Evolutionary conservation across 1,140 invertebrate species (phyloP), one percentile per base, ranked within the genome.

Genomic region (Zaprionus camerounensis): DNA sequence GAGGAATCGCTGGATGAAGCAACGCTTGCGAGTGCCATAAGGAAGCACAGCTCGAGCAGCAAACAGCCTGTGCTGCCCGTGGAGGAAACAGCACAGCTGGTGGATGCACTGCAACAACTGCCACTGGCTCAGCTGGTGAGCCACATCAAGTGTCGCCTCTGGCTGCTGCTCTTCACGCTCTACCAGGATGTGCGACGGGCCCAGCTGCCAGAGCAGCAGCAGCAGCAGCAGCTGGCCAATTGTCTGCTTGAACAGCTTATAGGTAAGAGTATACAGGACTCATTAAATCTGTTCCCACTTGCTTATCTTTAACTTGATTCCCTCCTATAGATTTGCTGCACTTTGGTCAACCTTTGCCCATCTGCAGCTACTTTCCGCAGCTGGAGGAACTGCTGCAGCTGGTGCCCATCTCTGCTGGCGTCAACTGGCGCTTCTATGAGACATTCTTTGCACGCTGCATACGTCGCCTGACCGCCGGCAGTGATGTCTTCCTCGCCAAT

Each of bases 381-480:
- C 17, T 88, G 1, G 15, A 53, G 22, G 56, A 79, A 3, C 53
- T 88, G 34, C 58, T 90, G 12, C n/a, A 38, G 5, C 22, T 71
- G 36, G 68, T 88, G 5, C 69, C 81, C 26, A 51, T 71, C 3
- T 26, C n/a, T 3, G n/a, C 1, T 17, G 31, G n/a, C 0, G 49
- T 58, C 1, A 3, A 62, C 0, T 90, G 85, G 85, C 74, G 57
- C 3, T 88, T 88, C 51, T 88, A 90, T 55, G 74, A 81, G n/a
- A 58, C 75, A 1, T 55, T 88, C 11, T 88, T 88, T 11, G 56
- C n/a, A 1, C 81, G 84, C 36, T 88, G 81, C 69, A 74, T 88
- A 7, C 74, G 81, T 0, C 81, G 78, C 1, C 63, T 84, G 24
- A 41, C 55, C 1, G 11, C 74, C 0, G 78, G 78, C 24, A 81